Percentiles rank a stretch among this genome's conserved stretches.
Conservation (phyloP, 2,797 vertebrate species). For the Macropus fuliginosus region DNA sequence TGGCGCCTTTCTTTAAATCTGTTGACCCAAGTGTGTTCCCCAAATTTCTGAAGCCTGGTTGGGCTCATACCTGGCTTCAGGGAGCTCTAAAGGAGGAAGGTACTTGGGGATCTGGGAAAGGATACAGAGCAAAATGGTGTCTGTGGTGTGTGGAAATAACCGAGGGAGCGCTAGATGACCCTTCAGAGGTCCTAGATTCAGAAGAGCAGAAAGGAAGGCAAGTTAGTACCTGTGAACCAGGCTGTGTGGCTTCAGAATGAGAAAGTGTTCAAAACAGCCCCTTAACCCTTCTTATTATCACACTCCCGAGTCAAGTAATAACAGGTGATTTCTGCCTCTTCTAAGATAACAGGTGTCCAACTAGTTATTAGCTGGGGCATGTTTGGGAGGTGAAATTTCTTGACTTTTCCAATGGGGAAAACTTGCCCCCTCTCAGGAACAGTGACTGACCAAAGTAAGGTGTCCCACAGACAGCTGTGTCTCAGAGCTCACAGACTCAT, state of each 20-base stretch:
- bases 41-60: neutral
- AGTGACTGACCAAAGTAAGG: neutral
- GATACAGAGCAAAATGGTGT: neutral
- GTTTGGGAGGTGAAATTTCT: neutral
- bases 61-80: too few species aligned
- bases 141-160: neutral
- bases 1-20: neutral
- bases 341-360: neutral
- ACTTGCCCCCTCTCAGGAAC: neutral
- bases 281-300: neutral
- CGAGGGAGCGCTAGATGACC: neutral
- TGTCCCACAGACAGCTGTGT: neutral
- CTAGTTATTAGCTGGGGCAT: neutral
- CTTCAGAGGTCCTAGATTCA: neutral
- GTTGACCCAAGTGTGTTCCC: neutral
- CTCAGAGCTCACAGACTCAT: neutral
- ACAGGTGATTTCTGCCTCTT: neutral
- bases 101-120: neutral
- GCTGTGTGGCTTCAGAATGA: neutral
- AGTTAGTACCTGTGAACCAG: neutral
- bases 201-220: neutral
- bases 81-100: neutral
- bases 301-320: neutral
- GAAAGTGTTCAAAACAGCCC: neutral
- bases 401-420: neutral